A percentile compares a stretch with the other conserved stretches of the same genome.
Evolutionary conservation across 2,113 vertebrate genomes (phyloP).

Genomic region (Chascanopsetta lugubris): DNA sequence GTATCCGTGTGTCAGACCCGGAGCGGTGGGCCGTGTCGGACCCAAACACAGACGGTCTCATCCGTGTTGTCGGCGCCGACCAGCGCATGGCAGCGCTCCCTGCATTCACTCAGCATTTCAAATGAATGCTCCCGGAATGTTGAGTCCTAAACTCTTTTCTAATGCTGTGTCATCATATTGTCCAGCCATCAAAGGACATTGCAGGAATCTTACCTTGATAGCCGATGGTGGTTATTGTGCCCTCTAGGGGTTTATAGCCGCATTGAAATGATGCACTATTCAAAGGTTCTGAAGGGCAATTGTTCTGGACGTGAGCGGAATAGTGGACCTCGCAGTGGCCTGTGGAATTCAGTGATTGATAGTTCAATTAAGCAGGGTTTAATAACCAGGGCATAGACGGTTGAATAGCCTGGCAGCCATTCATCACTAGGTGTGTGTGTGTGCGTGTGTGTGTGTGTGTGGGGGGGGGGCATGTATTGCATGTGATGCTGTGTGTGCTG

Average conservation of each 20-base stretch:
- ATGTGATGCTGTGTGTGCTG: constrained; percentile 39
- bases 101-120: constrained; percentile 34
- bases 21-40: constrained; percentile 10
- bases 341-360: constrained; percentile 74
- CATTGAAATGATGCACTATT: constrained; percentile 47
- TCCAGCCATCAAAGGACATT: constrained; percentile 16
- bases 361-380: constrained; percentile 78
- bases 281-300: constrained; percentile 48
- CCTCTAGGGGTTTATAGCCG: constrained; percentile 24
- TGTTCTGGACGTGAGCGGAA: constrained; percentile 66
- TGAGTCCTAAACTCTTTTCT: constrained; percentile 21
- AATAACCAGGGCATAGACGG: constrained; percentile 76
- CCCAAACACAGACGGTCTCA: constrained; percentile 22
- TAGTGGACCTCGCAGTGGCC: constrained; percentile 45
- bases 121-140: constrained; percentile 39
- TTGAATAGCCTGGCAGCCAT: constrained; percentile 67
- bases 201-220: constrained; percentile 10
- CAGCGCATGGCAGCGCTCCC: constrained; percentile 31
- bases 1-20: constrained; percentile 16
- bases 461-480: constrained; percentile 31
- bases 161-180: constrained; percentile 21
- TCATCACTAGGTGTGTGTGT: constrained; percentile 69
- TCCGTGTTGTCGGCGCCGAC: background rate
- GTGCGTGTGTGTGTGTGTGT: constrained; percentile 44
- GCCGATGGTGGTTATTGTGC: constrained; percentile 19